Percentiles rank a stretch among this genome's conserved stretches.
Evolutionary conservation across 2,888 invertebrate species (phyloP).

Genomic region (Lasioglossum morio): DNA sequence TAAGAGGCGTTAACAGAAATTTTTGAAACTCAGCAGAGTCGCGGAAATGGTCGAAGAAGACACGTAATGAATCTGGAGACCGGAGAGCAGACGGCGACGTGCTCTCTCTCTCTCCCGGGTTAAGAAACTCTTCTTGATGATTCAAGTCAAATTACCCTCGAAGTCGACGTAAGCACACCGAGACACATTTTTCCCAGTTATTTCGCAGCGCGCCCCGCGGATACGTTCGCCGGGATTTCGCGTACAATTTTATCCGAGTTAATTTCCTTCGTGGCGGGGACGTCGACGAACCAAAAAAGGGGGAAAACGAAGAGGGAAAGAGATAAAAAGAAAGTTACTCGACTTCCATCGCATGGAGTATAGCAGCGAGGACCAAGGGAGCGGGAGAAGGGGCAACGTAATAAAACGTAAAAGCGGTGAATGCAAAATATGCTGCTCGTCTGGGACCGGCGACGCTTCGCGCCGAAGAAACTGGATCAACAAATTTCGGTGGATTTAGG

Average conservation of each 20-base stretch:
- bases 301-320: neutral
- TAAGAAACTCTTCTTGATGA: constrained; percentile 46
- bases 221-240: constrained; percentile 51
- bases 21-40: neutral
- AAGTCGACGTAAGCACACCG: constrained; percentile 26
- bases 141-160: constrained; percentile 49
- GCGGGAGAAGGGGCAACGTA: constrained; percentile 33
- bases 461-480: neutral
- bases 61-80: constrained; percentile 29
- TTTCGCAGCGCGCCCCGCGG: constrained; percentile 22
- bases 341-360: constrained; percentile 42
- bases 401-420: constrained; percentile 72
- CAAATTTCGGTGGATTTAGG: neutral
- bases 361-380: neutral
- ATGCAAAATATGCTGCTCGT: constrained; percentile 66
- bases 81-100: neutral
- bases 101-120: neutral
- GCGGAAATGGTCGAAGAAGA: constrained; percentile 1
- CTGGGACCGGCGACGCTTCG: neutral
- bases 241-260: constrained; percentile 63
- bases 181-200: constrained; percentile 35
- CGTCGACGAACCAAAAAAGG: neutral
- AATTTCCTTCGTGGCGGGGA: constrained; percentile 55
- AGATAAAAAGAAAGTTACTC: constrained; percentile 43
- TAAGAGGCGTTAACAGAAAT: neutral